Percentiles rank a stretch among this genome's conserved stretches.
Evolutionary conservation across 2,797 vertebrate species (phyloP).

Genomic region (Lepidocolaptes lacrymiger): DNA sequence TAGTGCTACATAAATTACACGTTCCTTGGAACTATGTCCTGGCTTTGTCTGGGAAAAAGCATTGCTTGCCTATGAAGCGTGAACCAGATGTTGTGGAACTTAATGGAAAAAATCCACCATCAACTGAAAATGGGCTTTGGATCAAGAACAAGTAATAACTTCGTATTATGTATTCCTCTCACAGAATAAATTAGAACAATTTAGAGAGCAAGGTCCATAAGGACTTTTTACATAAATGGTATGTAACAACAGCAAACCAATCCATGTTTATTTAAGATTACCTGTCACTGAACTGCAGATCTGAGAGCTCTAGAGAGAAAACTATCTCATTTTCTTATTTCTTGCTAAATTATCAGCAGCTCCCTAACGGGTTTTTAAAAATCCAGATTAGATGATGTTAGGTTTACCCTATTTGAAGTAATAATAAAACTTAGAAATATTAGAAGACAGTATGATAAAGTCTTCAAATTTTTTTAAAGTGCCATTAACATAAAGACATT

Average conservation of each 20-base stretch:
- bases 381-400: neutral
- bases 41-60: neutral
- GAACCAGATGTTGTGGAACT: neutral
- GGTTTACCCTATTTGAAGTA: neutral
- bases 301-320: neutral
- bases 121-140: neutral
- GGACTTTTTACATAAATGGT: neutral
- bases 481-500: neutral
- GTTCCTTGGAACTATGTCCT: neutral
- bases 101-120: conserved; percentile 2
- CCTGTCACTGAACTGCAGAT: neutral
- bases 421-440: neutral
- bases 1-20: neutral
- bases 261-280: neutral
- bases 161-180: neutral
- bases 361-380: neutral
- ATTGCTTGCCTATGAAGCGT: neutral
- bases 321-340: neutral
- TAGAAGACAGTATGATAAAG: neutral
- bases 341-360: neutral
- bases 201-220: neutral
- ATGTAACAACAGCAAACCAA: neutral
- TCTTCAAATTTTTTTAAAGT: neutral
- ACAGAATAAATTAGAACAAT: neutral
- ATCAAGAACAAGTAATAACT: neutral